These are phyloP conservation scores for Drosophila neocordata DNA, from an alignment of 1,140 invertebrate species.

Conservation along the genomic window DNA sequence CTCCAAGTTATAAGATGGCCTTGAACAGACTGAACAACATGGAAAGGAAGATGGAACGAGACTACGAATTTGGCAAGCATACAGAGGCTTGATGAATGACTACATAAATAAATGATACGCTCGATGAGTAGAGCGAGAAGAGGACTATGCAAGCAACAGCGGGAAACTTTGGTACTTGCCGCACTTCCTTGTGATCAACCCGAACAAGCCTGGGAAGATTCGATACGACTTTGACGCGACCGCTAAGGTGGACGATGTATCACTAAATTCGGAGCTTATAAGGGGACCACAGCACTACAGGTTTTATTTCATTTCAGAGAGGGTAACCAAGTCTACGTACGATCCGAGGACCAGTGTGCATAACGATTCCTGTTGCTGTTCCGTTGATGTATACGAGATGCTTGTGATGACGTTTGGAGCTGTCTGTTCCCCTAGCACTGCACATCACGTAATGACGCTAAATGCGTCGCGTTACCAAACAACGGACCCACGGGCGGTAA, in stretches of 20 bases:
- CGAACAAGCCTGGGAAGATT: slow-evolving; percentile 17
- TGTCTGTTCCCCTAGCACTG: too few species aligned
- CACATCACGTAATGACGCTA: too few species aligned
- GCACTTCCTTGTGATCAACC: slow-evolving; percentile 15
- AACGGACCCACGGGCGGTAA: too few species aligned
- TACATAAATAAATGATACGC: slow-evolving; percentile 14
- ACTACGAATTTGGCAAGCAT: slow-evolving; percentile 9
- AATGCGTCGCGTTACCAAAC: too few species aligned
- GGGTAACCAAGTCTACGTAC: too few species aligned
- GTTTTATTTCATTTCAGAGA: too few species aligned
- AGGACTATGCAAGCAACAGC: background rate
- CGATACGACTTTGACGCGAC: background rate
- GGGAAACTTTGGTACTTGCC: slow-evolving; percentile 4
- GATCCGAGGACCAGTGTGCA: too few species aligned
- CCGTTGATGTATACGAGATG: too few species aligned
- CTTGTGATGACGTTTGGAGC: too few species aligned
- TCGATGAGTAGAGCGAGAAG: background rate
- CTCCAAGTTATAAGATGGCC: slow-evolving; percentile 6
- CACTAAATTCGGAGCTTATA: slow-evolving; percentile 15
- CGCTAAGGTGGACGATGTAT: slow-evolving; percentile 10
- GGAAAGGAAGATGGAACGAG: slow-evolving; percentile 9
- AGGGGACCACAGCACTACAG: too few species aligned
- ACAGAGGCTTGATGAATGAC: slow-evolving; percentile 3
- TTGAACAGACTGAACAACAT: slow-evolving; percentile 9
- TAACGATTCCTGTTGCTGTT: too few species aligned